Percentiles rank a stretch among this genome's conserved stretches.
Evolutionary conservation across 2,888 invertebrate genomes (phyloP).

Genomic region (Acanthococcus lagerstroemiae): DNA sequence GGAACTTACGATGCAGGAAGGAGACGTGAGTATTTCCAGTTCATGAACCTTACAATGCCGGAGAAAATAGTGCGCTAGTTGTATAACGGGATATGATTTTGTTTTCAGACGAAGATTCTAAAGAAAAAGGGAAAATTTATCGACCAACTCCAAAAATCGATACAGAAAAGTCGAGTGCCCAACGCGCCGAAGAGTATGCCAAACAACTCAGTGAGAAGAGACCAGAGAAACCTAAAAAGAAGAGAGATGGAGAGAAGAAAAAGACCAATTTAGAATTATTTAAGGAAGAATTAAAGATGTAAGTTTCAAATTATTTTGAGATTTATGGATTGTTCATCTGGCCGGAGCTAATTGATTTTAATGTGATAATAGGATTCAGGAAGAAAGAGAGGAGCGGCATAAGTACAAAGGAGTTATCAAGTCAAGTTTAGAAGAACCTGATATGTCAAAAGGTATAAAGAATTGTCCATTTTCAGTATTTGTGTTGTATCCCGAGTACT

Average conservation of each 20-base stretch:
- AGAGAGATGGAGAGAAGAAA: constrained; percentile 73
- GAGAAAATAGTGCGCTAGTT: neutral
- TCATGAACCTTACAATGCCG: too few species aligned
- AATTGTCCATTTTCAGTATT: constrained; percentile 1
- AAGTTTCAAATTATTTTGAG: constrained; percentile 40
- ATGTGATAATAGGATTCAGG: constrained; percentile 74
- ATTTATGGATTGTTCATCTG: neutral
- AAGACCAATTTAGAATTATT: constrained; percentile 96
- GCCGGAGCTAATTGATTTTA: neutral
- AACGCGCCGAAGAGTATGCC: constrained; percentile 59
- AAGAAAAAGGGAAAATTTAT: constrained; percentile 82
- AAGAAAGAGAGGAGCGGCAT: constrained; percentile 91
- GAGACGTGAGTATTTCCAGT: constrained; percentile 54
- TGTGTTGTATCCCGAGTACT: neutral
- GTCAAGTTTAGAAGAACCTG: constrained; percentile 40
- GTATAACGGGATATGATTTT: constrained; percentile 20
- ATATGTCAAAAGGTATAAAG: constrained; percentile 34
- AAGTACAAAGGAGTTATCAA: constrained; percentile 70
- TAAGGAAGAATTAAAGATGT: constrained; percentile 95
- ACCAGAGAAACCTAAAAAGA: constrained; percentile 52
- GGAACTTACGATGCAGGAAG: constrained; percentile 93
- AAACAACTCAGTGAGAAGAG: constrained; percentile 55
- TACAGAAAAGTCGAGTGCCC: constrained; percentile 51
- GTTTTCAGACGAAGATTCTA: constrained; percentile 67
- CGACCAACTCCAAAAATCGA: constrained; percentile 72